Evolutionary conservation across 2,888 invertebrate genomes (phyloP), one percentile per base, ranked within the genome.

Genomic region (Eristalinus sepulchralis): DNA sequence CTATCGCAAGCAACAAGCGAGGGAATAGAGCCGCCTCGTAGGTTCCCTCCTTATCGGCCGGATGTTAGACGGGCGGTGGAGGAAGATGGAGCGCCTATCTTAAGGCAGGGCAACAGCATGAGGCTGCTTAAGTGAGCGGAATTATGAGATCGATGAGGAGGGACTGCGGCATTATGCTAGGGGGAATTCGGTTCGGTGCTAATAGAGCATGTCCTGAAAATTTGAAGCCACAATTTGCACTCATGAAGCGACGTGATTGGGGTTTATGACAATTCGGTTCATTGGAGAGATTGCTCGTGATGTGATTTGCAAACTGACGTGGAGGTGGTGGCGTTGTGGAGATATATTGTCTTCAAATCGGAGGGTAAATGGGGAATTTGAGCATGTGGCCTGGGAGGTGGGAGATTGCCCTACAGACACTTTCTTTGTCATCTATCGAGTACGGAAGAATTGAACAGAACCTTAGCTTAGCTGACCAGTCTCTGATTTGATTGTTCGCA

Each of bases 131-230:
- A 39, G 68, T 68, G 67, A 39, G 72, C 8, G 63, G 59, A 70
- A 76, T 39, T 39, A 57, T 11, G 70, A 64, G 64, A 64, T 71
- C 64, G 71, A 57, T 77, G 63, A 17, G 20, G 17, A 39, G 20
- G 9, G 72, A 72, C 64, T 70, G 47, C 47, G 24, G 68, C 63
- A 73, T 77, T 78, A 68, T 39, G 67, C 47, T 47, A 47, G 47
- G 36, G 59, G 36, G 55, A 3, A 60, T 57, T 33, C 33, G 34
- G 10, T 71, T 63, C 63, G 24, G 34, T 75, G 64, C 55, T 79
- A 79, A 79, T 85, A 85, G 76, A 77, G 67, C 81, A 73, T 85
- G 81, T 81, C 72, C 81, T 77, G 77, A 72, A 57, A 72, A 72
- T 67, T 57, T 72, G 66, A 57, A 24, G 57, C 71, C 68, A 77